These are phyloP conservation scores for Neomorphus geoffroyi DNA, from an alignment of 2,797 vertebrate genomes.

Conservation along the genomic window DNA sequence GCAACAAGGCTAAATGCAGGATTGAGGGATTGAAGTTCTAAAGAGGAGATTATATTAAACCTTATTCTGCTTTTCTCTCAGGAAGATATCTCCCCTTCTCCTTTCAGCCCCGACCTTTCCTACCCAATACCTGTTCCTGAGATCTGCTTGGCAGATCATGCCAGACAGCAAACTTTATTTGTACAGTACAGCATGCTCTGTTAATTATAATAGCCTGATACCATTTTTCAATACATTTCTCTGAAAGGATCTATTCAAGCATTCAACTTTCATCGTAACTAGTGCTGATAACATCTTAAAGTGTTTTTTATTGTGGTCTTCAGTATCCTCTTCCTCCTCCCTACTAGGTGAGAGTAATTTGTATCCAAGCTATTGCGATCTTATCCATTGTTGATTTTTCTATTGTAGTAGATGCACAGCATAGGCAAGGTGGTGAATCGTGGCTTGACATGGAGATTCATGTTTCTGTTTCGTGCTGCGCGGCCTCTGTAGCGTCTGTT, in stretches of 20 bases:
- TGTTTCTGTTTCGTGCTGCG: slow-evolving; percentile 13
- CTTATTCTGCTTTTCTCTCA: slow-evolving; percentile 45
- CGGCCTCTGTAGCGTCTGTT: not conserved
- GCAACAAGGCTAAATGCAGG: slow-evolving; percentile 76
- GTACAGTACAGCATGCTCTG: not conserved
- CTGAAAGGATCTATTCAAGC: slow-evolving; percentile 12
- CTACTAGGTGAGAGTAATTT: slow-evolving; percentile 20
- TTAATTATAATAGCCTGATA: slow-evolving; percentile 46
- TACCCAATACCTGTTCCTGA: slow-evolving; percentile 37
- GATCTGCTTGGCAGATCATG: not conserved
- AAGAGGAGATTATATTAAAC: slow-evolving; percentile 75
- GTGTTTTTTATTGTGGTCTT: not conserved
- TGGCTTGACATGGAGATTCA: slow-evolving; percentile 33
- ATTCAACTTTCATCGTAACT: slow-evolving; percentile 19
- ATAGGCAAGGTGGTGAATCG: slow-evolving; percentile 29
- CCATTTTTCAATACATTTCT: not conserved
- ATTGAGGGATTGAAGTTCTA: slow-evolving; percentile 73
- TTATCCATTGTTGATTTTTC: slow-evolving; percentile 48
- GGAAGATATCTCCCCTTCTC: slow-evolving; percentile 50
- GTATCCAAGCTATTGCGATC: slow-evolving; percentile 33
- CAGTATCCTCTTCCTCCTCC: not conserved
- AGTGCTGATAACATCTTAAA: slow-evolving; percentile 12
- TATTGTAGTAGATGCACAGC: not conserved
- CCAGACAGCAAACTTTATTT: slow-evolving; percentile 12
- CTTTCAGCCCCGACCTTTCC: slow-evolving; percentile 54